These are phyloP conservation scores for Gonatopus flavifemur DNA, from an alignment of 1,140 invertebrate genomes.

Conservation along the genomic window DNA sequence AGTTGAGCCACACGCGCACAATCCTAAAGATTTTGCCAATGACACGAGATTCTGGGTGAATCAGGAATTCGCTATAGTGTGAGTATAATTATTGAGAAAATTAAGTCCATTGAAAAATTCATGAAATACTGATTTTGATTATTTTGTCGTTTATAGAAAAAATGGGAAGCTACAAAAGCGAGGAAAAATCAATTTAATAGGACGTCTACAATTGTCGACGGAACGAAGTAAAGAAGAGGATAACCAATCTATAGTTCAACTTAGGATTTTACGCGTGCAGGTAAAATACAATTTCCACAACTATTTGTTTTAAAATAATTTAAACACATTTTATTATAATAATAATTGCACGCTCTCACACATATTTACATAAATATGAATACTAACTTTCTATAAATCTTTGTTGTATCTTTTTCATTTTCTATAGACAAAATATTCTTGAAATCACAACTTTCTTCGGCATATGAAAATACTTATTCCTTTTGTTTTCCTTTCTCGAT, in stretches of 20 bases:
- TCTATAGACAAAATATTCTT: not conserved
- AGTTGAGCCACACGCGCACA: constrained; percentile 76
- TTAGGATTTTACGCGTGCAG: constrained; percentile 87
- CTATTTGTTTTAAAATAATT: not conserved
- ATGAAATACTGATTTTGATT: not conserved
- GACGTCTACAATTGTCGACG: constrained; percentile 89
- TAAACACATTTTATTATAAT: constrained; percentile 3
- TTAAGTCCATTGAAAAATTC: not conserved
- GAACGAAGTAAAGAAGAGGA: constrained; percentile 95
- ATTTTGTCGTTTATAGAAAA: constrained; percentile 65
- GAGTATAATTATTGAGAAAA: constrained; percentile 43
- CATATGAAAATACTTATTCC: not conserved
- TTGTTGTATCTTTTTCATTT: not conserved
- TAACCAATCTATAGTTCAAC: constrained; percentile 95
- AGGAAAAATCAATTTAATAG: constrained; percentile 93
- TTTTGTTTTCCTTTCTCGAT: constrained; percentile 36
- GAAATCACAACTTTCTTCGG: constrained; percentile 9
- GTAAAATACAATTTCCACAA: no score
- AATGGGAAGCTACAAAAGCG: constrained; percentile 92
- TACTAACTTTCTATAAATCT: constrained; percentile 8
- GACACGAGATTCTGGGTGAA: constrained; percentile 95
- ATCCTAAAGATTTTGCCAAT: constrained; percentile 92
- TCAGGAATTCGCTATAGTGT: constrained; percentile 89
- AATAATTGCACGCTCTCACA: no score
- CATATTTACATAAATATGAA: not conserved